These are phyloP conservation scores for Notoglanidium macrostoma DNA, from an alignment of 2,797 vertebrate species.

Conservation along the genomic window DNA sequence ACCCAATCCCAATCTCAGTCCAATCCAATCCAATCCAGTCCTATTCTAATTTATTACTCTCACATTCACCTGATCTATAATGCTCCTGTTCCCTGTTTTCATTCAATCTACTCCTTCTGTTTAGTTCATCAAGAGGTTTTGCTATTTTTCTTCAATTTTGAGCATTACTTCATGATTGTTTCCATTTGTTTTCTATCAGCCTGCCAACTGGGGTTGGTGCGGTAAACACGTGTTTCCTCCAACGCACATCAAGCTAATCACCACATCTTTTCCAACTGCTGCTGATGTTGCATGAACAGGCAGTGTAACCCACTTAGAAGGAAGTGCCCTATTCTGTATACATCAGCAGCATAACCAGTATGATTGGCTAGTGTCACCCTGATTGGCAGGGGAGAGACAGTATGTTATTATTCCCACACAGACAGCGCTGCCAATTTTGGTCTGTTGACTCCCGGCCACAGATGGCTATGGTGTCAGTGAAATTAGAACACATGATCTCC, in stretches of 20 bases:
- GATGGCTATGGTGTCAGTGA: background rate
- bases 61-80: background rate
- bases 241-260: background rate
- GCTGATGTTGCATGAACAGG: background rate
- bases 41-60: background rate
- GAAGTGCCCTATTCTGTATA: background rate
- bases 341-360: background rate
- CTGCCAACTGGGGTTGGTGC: background rate
- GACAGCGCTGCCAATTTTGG: background rate
- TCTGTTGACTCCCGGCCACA: background rate
- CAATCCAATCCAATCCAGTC: background rate
- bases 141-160: background rate
- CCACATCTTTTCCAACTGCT: background rate
- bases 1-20: background rate
- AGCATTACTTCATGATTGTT: background rate
- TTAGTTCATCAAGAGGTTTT: background rate
- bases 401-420: background rate
- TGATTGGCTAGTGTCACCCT: background rate
- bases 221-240: background rate
- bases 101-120: background rate
- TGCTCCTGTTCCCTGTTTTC: background rate
- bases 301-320: background rate
- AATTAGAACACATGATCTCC: background rate
- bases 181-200: background rate
- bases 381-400: no score